phyloP scores from a whole-genome alignment of 2,113 vertebrate genomes.

The Pipa parva region DNA sequence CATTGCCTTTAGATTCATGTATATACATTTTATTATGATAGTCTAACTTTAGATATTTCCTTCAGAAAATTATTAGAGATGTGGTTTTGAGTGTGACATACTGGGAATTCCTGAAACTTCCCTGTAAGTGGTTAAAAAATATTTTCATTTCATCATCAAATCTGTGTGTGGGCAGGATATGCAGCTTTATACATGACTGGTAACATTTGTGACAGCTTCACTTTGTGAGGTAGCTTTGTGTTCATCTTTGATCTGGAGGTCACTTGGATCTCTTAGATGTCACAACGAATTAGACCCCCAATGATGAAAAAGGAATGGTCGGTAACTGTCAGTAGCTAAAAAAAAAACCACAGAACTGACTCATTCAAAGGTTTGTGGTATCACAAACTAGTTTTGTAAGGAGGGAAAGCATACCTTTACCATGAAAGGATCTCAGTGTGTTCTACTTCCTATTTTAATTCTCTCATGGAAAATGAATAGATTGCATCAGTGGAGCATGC shows the following conservation, averaged over 20 bases:
- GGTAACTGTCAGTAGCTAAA: not conserved
- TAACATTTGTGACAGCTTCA: conserved; percentile 2
- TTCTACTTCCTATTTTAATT: too few relatives aligned
- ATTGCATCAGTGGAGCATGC: too few relatives aligned
- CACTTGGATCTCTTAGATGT: not conserved
- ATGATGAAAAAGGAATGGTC: conserved; percentile 7
- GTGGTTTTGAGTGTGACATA: conserved; percentile 49
- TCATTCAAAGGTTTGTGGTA: conserved; percentile 14
- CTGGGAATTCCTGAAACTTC: conserved; percentile 35
- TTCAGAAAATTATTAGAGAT: not conserved
- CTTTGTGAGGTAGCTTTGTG: conserved; percentile 31
- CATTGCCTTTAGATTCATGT: conserved; percentile 1
- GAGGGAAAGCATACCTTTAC: not conserved
- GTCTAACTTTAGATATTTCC: not conserved
- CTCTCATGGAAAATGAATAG: too few relatives aligned
- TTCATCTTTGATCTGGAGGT: not conserved
- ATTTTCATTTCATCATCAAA: conserved; percentile 1
- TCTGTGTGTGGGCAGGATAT: conserved; percentile 14
- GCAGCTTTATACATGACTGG: not conserved
- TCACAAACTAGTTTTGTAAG: conserved; percentile 10
- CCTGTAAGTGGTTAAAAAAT: not conserved
- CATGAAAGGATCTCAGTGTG: not conserved
- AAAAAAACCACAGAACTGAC: conserved; percentile 11
- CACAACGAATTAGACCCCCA: not conserved
- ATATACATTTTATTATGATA: not conserved